A percentile compares a stretch with the other conserved stretches of the same genome.
phyloP scores from a whole-genome alignment of 2,797 vertebrate species.

The Rhincodon typus region DNA sequence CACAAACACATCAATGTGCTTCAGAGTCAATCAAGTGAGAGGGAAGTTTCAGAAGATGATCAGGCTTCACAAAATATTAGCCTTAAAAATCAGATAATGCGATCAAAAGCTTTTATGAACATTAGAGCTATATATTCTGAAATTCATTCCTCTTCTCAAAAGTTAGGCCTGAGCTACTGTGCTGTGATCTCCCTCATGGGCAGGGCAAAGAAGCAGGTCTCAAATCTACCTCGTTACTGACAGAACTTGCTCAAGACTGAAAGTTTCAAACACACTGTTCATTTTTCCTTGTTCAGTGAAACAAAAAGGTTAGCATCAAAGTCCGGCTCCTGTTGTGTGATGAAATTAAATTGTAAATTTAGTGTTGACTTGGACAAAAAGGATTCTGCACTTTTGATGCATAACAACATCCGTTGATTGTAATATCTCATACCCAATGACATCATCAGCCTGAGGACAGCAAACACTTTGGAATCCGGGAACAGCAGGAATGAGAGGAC shows the following conservation, averaged over 20 bases:
- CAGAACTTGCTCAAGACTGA: background rate
- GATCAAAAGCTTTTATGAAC: no score
- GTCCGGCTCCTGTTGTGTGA: background rate
- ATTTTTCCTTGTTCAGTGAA: background rate
- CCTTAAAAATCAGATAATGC: no score
- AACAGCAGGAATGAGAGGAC: constrained; percentile 9
- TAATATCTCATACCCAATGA: constrained; percentile 21
- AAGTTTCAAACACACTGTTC: background rate
- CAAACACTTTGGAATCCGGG: constrained; percentile 2
- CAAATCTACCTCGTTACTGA: background rate
- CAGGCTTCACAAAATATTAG: no score
- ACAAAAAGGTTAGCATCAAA: background rate
- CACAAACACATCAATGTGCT: no score
- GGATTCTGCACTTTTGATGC: background rate
- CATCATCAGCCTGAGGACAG: constrained; percentile 16
- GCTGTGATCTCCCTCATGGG: no score
- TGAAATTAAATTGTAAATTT: background rate
- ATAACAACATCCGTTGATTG: background rate
- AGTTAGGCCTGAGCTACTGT: no score
- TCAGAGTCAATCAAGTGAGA: no score
- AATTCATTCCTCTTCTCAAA: no score
- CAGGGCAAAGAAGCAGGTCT: no score
- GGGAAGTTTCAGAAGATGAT: no score
- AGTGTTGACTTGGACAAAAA: background rate
- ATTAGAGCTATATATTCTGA: no score